Evolutionary conservation across 1,140 invertebrate species (phyloP).

Genomic region (Anthonomus grandis): DNA sequence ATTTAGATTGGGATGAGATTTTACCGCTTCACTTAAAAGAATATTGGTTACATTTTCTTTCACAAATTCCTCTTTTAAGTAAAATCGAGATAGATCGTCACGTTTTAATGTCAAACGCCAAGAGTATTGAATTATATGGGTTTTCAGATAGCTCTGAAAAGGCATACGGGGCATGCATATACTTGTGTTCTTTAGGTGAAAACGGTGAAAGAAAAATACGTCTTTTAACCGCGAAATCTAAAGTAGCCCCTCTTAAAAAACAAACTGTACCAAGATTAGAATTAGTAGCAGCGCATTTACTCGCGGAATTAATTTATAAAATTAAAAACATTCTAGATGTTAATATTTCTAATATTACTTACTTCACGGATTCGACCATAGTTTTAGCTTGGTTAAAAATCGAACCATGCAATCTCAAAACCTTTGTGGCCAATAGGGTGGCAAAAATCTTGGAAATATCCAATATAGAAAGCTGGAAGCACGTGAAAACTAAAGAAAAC

Average conservation of each 20-base stretch:
- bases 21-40: constrained; percentile 1
- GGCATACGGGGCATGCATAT: constrained; percentile 41
- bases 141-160: constrained; percentile 42
- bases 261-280: constrained; percentile 36
- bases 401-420: constrained; percentile 31
- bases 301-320: constrained; percentile 25
- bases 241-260: constrained; percentile 40
- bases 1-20: constrained; percentile 47
- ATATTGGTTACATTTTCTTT: neutral
- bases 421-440: constrained; percentile 45
- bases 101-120: neutral
- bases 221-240: constrained; percentile 38
- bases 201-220: constrained; percentile 5
- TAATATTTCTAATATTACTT: constrained; percentile 18
- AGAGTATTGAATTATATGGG: constrained; percentile 25
- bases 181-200: constrained; percentile 28
- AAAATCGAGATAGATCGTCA: constrained; percentile 1
- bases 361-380: constrained; percentile 50
- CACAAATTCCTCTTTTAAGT: neutral
- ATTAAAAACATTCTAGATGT: constrained; percentile 19
- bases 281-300: constrained; percentile 29
- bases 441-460: constrained; percentile 43
- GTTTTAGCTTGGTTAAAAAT: constrained; percentile 39
- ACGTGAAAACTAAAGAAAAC: constrained; percentile 33
- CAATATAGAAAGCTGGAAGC: constrained; percentile 33